These are phyloP conservation scores for Urocolius indicus DNA, from an alignment of 2,113 vertebrate species.

Conservation along the genomic window DNA sequence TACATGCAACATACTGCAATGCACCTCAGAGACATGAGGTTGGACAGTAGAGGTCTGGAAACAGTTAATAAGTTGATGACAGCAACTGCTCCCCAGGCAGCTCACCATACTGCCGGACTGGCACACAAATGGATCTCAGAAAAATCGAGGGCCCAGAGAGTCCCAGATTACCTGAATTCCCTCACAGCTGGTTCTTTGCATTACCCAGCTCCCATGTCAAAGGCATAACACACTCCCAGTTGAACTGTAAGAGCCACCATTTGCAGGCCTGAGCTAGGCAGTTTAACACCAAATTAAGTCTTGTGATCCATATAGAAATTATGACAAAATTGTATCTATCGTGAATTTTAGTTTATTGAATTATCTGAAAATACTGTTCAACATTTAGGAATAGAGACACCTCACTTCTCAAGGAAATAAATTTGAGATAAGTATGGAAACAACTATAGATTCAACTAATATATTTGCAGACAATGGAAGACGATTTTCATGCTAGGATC, in stretches of 20 bases:
- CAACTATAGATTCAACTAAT: not conserved
- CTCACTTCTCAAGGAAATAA: not conserved
- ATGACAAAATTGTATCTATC: not conserved
- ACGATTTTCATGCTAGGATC: not conserved
- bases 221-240: not conserved
- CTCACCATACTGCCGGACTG: not conserved
- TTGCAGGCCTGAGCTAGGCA: not conserved
- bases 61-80: not conserved
- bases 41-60: not conserved
- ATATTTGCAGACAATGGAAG: not conserved
- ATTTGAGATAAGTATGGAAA: not conserved
- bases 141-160: not conserved
- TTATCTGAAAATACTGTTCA: not conserved
- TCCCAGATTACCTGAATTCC: not conserved
- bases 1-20: fast-evolving
- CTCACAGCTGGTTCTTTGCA: fast-evolving
- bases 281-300: not conserved
- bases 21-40: not conserved
- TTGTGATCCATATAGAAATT: not conserved
- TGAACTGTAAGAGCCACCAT: not conserved
- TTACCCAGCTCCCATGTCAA: not conserved
- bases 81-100: not conserved
- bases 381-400: not conserved
- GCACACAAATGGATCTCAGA: not conserved
- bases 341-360: not conserved